Base-by-base conservation (phyloP, 2,888 invertebrate species). In the Boloria selene region DNA sequence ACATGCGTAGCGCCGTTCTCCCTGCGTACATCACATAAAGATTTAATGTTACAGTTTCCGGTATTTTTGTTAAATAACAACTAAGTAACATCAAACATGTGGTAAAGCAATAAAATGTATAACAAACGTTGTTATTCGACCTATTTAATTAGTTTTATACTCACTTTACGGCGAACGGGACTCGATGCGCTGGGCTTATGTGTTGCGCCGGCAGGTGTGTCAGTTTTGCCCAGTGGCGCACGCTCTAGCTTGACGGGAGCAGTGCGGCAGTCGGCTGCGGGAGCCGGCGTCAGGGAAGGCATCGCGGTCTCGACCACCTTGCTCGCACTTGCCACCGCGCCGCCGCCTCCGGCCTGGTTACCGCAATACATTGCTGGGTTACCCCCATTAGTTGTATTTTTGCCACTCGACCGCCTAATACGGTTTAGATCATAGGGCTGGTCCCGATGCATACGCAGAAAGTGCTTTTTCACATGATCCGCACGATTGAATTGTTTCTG, bases 391-490 rank as follows among this genome's bases (percentile, higher is more conserved):
- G 68, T 65, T 49, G 75, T 61, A 66, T 74, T 67, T 77, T 94
- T 94, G 69, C 93, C 93, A 56, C 93, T 88, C 74, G 95, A 93
- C 71, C 95, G 93, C 65, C 96, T 93, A 78, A 97, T 97, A 80
- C 96, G 94, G 77, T 96, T 96, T 66, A 97, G 92, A 79, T 98
- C 97, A 83, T 98, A 98, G 1, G 95, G 95, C 82, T 97, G 95
- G 77, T 97, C 98, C 52, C 97, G 94, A 81, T 98, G 98, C 97
- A 98, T 98, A 73, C 98, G 93, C 73, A 97, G 91, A 79, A 98
- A 98, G 86, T 98, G 98, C 80, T 98, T 98, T 87, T 98, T 98
- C 54, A 98, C 98, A 83, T 98, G 98, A 86, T 98, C 98, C 49
- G 98, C 98, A 61, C 98, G 94, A 86, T 98, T 98, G 90, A 98